A percentile compares a stretch with the other conserved stretches of the same genome.
Evolutionary conservation across 2,888 invertebrate genomes (phyloP).

Genomic region (Limnephilus rhombicus): DNA sequence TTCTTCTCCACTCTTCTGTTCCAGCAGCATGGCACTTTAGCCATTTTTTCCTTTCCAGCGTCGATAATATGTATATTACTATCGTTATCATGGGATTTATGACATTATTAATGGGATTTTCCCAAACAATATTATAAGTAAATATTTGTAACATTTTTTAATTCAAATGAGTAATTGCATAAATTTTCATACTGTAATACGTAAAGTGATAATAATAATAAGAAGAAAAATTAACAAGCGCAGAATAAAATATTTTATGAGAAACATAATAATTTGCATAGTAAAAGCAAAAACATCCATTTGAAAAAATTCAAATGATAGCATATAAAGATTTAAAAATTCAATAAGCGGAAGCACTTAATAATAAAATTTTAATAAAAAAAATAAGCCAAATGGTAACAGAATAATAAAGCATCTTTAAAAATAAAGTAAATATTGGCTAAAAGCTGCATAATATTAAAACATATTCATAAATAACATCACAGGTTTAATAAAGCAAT

Average conservation of each 20-base stretch:
- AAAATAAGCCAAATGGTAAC: conserved; percentile 20
- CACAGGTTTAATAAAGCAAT: conserved; percentile 30
- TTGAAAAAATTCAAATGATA: conserved; percentile 6
- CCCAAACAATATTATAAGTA: background rate
- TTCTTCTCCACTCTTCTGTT: no score
- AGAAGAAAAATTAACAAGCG: conserved; percentile 28
- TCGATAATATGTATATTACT: background rate
- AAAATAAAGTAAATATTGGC: conserved; percentile 23
- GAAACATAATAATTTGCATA: conserved; percentile 18
- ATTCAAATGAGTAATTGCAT: background rate
- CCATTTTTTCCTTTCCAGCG: no score
- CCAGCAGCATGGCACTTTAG: no score
- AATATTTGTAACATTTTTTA: background rate
- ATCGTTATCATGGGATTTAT: no score
- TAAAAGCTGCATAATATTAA: conserved; percentile 27
- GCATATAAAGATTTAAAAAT: conserved; percentile 8
- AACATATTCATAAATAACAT: conserved; percentile 23
- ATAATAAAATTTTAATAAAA: conserved; percentile 2
- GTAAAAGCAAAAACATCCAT: conserved; percentile 33
- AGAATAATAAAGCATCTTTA: conserved; percentile 21
- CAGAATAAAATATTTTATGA: conserved; percentile 33
- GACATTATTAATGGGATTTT: background rate
- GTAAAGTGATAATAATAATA: conserved; percentile 31
- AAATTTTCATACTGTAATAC: background rate
- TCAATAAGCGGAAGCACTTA: conserved; percentile 29